phyloP scores from a whole-genome alignment of 2,888 invertebrate genomes.

The Bombylius discolor region DNA sequence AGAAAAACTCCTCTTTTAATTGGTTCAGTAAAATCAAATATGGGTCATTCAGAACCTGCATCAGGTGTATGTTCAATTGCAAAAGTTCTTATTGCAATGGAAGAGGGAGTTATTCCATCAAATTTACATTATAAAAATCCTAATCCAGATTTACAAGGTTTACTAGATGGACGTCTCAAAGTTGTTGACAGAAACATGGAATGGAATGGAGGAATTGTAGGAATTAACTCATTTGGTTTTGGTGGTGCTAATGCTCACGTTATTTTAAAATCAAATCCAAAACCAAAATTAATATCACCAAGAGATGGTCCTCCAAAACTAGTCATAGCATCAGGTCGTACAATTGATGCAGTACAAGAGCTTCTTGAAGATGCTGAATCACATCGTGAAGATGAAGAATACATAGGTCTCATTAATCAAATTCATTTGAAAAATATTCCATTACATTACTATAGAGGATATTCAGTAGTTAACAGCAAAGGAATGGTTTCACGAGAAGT shows the following conservation, averaged over 20 bases:
- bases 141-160: conserved; percentile 83
- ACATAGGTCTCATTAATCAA: conserved; percentile 62
- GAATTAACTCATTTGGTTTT: conserved; percentile 94
- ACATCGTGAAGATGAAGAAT: conserved; percentile 54
- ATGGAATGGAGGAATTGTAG: conserved; percentile 86
- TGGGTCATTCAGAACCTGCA: conserved; percentile 95
- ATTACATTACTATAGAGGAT: conserved; percentile 74
- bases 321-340: conserved; percentile 71
- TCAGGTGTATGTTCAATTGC: conserved; percentile 84
- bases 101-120: conserved; percentile 72
- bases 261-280: conserved; percentile 66
- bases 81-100: conserved; percentile 88
- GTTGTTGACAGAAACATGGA: conserved; percentile 71
- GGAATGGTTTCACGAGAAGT: conserved; percentile 39
- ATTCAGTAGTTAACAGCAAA: conserved; percentile 52
- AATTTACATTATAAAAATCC: conserved; percentile 83
- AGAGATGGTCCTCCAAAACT: conserved; percentile 50
- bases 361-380: conserved; percentile 50
- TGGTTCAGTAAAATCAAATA: conserved; percentile 96
- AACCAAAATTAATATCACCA: conserved; percentile 47
- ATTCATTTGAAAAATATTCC: conserved; percentile 56
- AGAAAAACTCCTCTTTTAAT: conserved; percentile 69
- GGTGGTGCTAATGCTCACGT: conserved; percentile 95
- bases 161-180: conserved; percentile 78
- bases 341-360: conserved; percentile 58